Evolutionary conservation across 2,888 invertebrate genomes (phyloP).

Genomic region (Hypselothyrea guttata): DNA sequence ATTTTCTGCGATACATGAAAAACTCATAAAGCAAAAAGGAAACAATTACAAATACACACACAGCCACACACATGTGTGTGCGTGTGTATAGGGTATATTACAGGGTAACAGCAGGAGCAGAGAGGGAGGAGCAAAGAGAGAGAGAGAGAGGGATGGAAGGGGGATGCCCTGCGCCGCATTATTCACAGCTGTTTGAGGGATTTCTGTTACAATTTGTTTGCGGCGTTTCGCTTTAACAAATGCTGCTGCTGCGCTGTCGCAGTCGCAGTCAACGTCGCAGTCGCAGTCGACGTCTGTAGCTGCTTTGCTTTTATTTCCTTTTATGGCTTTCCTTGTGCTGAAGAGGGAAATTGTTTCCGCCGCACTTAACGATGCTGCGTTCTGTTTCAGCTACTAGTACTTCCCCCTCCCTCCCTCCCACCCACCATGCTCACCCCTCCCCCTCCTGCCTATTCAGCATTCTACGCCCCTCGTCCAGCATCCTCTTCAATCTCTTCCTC

Average conservation of each 20-base stretch:
- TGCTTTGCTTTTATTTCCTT: conserved; percentile 69
- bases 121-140: neutral
- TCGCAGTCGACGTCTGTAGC: conserved; percentile 26
- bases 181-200: conserved; percentile 72
- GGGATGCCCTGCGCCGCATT: conserved; percentile 11
- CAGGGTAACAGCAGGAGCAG: conserved; percentile 3
- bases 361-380: conserved; percentile 72
- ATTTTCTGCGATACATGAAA: conserved; percentile 67
- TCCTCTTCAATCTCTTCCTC: neutral
- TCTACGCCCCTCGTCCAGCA: too few species aligned
- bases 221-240: conserved; percentile 52
- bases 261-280: conserved; percentile 8
- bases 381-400: conserved; percentile 25
- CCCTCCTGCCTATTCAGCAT: too few species aligned
- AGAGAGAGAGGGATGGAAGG: neutral
- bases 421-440: neutral
- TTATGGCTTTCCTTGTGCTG: conserved; percentile 68
- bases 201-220: conserved; percentile 74
- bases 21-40: conserved; percentile 76
- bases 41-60: conserved; percentile 67
- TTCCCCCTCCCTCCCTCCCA: neutral
- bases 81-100: conserved; percentile 1
- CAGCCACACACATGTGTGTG: neutral
- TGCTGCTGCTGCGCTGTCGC: conserved; percentile 14
- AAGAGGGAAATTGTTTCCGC: conserved; percentile 77